Evolutionary conservation across 2,888 invertebrate genomes (phyloP).

Genomic region (Callyntrura sp.): DNA sequence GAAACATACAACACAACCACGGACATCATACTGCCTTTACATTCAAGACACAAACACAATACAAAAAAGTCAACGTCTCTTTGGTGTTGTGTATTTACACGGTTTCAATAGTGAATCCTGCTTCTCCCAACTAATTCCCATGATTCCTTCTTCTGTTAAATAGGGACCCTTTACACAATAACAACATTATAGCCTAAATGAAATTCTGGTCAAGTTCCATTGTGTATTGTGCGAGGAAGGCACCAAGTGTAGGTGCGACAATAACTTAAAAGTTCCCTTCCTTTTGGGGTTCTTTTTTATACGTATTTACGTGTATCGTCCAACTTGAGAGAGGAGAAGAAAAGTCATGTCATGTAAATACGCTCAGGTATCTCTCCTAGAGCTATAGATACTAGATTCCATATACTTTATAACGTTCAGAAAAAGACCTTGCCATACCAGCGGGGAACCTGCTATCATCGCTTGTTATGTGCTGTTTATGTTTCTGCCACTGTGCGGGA

Average conservation of each 20-base stretch:
- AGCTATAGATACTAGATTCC: not conserved
- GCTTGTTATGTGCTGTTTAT: conserved; percentile 44
- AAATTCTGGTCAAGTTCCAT: conserved; percentile 52
- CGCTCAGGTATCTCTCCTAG: conserved; percentile 49
- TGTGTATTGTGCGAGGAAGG: not conserved
- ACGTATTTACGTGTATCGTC: too few relatives aligned
- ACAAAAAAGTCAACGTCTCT: conserved; percentile 58
- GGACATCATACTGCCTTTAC: not conserved
- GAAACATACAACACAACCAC: not conserved
- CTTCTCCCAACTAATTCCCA: conserved; percentile 67
- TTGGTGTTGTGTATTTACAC: conserved; percentile 30
- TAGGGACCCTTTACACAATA: conserved; percentile 43
- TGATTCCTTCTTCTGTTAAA: conserved; percentile 57
- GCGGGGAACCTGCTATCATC: conserved; percentile 70
- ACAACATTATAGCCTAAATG: not conserved
- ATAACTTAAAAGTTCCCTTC: conserved; percentile 55
- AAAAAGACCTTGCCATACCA: conserved; percentile 67
- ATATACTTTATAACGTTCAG: not conserved
- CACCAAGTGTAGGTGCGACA: conserved; percentile 57
- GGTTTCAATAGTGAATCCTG: not conserved
- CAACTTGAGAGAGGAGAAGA: not conserved
- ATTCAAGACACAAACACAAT: conserved; percentile 57
- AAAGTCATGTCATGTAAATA: conserved; percentile 25
- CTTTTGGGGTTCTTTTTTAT: not conserved
- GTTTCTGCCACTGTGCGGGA: conserved; percentile 56